These are phyloP conservation scores for Drosophila albomicans DNA, from an alignment of 1,140 invertebrate genomes.

Conservation along the genomic window DNA sequence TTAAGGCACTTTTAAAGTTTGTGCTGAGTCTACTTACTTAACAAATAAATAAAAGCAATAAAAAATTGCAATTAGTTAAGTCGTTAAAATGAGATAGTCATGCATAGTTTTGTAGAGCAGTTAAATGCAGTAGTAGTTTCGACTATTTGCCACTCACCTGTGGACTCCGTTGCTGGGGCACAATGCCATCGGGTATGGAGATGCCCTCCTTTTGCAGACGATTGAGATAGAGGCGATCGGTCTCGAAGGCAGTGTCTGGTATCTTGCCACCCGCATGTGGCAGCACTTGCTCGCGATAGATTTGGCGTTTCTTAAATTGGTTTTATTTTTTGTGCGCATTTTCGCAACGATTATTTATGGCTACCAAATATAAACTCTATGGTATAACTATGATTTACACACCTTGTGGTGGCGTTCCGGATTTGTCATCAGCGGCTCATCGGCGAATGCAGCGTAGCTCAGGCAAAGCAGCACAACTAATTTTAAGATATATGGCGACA, in stretches of 20 bases:
- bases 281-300: conserved; percentile 88
- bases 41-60: no score
- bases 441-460: conserved; percentile 33
- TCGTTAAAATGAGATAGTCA: neutral
- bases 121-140: neutral
- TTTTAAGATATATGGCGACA: conserved; percentile 41
- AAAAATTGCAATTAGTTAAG: no score
- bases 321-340: conserved; percentile 13
- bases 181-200: conserved; percentile 87
- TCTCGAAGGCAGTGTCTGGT: conserved; percentile 88
- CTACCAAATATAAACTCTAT: neutral
- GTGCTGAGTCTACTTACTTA: no score
- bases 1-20: no score
- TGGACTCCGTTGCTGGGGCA: conserved; percentile 85
- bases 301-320: conserved; percentile 87
- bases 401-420: conserved; percentile 72
- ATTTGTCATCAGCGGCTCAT: conserved; percentile 31
- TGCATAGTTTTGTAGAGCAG: no score
- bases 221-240: conserved; percentile 87
- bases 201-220: conserved; percentile 88
- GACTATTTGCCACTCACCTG: conserved; percentile 57
- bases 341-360: conserved; percentile 56
- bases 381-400: conserved; percentile 38
- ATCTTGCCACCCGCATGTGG: conserved; percentile 88
- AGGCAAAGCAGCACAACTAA: conserved; percentile 50